Base-by-base conservation (phyloP, 2,888 invertebrate species). In the Parnassius smintheus region DNA sequence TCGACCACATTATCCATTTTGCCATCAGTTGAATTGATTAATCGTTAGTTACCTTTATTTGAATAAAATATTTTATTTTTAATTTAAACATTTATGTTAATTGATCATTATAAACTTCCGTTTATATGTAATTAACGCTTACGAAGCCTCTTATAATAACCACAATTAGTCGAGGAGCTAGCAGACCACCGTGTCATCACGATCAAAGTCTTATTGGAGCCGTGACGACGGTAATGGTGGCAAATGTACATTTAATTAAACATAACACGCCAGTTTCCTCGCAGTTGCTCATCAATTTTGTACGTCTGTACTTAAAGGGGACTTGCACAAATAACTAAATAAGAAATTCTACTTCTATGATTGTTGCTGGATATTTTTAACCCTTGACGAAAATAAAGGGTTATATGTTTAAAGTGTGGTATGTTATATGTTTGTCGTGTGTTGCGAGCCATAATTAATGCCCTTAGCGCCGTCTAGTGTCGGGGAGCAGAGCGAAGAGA, bases 231-330 rank as follows among this genome's bases (percentile, higher is more conserved):
- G 72, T 75, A 74, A 75, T 71, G 72, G 73, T 64, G 69, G 71
- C 61, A 68, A 69, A 73, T 73, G 75, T 78, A 73, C 77, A 75
- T 80, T 74, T 80, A 82, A 83, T 83, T 82, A 80, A 74, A 80
- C 75, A 75, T 76, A 74, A 74, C 75, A 71, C 75, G 73, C 72
- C 70, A 69, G 73, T 72, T 70, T 68, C 62, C 61, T 67, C 63
- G 64, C 60, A 59, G 70, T 69, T 69, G 67, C 68, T 68, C 67
- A 70, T 56, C 66, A 62, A 66, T 68, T 65, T 68, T 59, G 56
- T 56, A 56, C 52, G 59, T 59, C 63, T 35, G 52, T 12, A 58
- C 10, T 63, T 46, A 55, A 65, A 25, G 56, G 61, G 52, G 53
- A 56, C 12, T 59, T 60, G 42, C 41, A 57, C 58, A 9, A 18